A percentile compares a stretch with the other conserved stretches of the same genome.
Conservation (phyloP, 2,113 vertebrate species). For the Zeus faber region DNA sequence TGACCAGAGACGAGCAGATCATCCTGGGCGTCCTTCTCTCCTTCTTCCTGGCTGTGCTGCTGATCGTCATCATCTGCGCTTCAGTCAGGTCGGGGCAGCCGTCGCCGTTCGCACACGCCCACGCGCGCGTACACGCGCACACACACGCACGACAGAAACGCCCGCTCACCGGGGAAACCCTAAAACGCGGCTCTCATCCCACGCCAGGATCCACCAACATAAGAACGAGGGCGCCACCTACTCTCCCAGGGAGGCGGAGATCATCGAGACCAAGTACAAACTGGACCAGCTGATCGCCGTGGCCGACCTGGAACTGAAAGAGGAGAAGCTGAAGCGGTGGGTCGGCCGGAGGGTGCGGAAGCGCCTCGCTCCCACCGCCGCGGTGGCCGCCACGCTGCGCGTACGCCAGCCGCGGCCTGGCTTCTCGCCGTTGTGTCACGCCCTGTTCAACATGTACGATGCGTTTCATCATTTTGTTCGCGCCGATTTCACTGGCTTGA, state of each 20-base stretch:
- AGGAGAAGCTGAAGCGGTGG: constrained; percentile 95
- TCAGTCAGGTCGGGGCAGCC: constrained; percentile 85
- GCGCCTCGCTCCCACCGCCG: too few relatives aligned
- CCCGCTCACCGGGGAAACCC: too few relatives aligned
- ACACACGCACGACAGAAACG: too few relatives aligned
- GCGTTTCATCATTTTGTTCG: too few relatives aligned
- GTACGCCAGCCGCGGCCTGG: too few relatives aligned
- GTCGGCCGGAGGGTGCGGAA: too few relatives aligned
- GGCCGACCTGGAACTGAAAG: constrained; percentile 94
- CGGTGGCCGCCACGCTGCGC: too few relatives aligned
- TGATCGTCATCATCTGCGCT: constrained; percentile 85
- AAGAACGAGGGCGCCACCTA: constrained; percentile 96
- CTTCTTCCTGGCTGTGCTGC: constrained; percentile 84
- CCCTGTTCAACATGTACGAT: too few relatives aligned
- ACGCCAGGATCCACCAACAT: constrained; percentile 86
- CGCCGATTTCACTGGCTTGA: too few relatives aligned
- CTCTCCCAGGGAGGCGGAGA: constrained; percentile 94
- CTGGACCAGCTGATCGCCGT: constrained; percentile 96
- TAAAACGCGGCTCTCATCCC: too few relatives aligned
- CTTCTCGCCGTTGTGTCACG: too few relatives aligned
- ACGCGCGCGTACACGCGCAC: too few relatives aligned
- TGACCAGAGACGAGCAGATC: constrained; percentile 89
- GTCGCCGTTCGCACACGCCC: constrained; percentile 4
- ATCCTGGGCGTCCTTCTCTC: constrained; percentile 91
- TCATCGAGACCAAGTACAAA: constrained; percentile 95